Base-by-base conservation (phyloP, 2,888 invertebrate genomes). In the Lymantria monacha region DNA sequence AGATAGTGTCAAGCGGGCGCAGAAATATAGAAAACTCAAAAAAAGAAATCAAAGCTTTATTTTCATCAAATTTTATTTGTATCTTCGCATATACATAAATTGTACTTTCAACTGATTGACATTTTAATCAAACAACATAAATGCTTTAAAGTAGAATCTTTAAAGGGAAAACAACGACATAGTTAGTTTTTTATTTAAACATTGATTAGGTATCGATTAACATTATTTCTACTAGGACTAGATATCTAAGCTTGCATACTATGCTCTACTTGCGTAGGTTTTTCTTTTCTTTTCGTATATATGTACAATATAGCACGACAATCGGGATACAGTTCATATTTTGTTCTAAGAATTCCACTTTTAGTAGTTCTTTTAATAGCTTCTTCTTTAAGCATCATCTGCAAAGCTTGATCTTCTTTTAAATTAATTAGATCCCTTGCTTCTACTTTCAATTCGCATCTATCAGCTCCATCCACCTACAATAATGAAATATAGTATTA, bases 381-480 rank as follows among this genome's bases (percentile, higher is more conserved):
- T 51, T 83, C 72, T 63, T 91, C 75, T n/a, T 75, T 70, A 1
- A 85, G 56, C 81, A 85, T 82, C 37, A 86, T 70, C 62, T 86
- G 66, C 51, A 91, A 57, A 22, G 89, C 91, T 53, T 77, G 69
- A 30, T 84, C 80, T 53, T 82, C 67, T 42, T 69, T 72, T 43
- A 91, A 58, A 42, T 71, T 66, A n/a, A 69, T 61, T 7, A 92
- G 72, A 48, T 87, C 78, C 22, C 49, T 58, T 12, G 88, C 76
- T 63, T 78, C 78, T 53, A 91, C 69, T 79, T 87, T 88, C 31
- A 91, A 72, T 50, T 87, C 83, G 60, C 87, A 85, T 48, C 82
- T 76, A 48, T 90, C 85, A 31, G 81, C 83, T 47, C 91, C 91
- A 64, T 91, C 91, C 45, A 91, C 83, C 92, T 92, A 61, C 47